Evolutionary conservation across 2,113 vertebrate species (phyloP), one percentile per base, ranked within the genome.

Genomic region (Neolamprologus fasciatus): DNA sequence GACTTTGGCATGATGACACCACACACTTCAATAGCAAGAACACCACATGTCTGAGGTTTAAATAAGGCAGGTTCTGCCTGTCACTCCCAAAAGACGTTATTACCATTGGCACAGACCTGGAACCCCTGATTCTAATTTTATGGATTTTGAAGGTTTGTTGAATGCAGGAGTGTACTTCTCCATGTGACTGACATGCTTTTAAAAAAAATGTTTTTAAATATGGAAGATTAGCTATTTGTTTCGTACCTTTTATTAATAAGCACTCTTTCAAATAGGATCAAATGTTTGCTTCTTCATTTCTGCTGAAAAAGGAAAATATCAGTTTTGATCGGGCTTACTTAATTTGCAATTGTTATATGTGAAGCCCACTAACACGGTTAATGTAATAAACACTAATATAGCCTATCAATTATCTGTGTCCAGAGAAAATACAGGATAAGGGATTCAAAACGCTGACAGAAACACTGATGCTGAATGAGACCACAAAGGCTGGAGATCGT

Each of bases 321-420:
- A 2, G 37, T 42, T 71, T 71, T 16, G 37, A 42, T 23, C 2
- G 1, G 63, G 71, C 71, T 76, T 47, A 76, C 40, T 2, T 76
- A 47, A 76, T 76, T 76, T 76, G 14, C 23, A 47, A 8, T 2
- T 76, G 16, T 19, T 86, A 33, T n/a, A 80, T 51, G 45, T 80
- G 83, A 81, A 57, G 66, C 83, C 53, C 73, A 54, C 40, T 21
- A 40, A 58, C 31, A 9, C 31, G 21, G 79, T 35, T 87, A 61
- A 92, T 90, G 79, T 51, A 73, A 84, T 73, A 86, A 87, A 89
- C 82, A 89, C 82, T 83, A 45, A 82, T 40, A 21, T 5, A 21
- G 66, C 35, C 2, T 61, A 37, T 4, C 8, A 61, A 31, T 83
- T 31, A 84, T 26, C 35, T 84, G 28, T 17, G 40, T 81, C 58